Evolutionary conservation across 2,113 vertebrate genomes (phyloP), one percentile per base, ranked within the genome.

Genomic region (Centropus unirufus): DNA sequence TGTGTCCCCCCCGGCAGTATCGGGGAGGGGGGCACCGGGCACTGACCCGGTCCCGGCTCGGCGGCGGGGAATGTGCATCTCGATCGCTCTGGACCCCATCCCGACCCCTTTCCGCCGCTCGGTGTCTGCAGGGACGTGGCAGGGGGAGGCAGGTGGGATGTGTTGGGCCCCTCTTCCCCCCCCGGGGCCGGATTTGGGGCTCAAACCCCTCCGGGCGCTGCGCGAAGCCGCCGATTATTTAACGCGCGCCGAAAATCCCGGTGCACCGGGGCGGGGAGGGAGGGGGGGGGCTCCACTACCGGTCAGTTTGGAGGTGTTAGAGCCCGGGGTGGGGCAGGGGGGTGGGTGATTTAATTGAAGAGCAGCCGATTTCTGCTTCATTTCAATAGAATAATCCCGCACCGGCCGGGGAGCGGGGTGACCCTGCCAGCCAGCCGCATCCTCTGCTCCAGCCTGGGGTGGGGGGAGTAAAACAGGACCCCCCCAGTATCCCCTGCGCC

Each of bases 321-420:
- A 18, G 19, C 5, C 34, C 15, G 10, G 4, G 32, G n/a, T 3
- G 5, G 12, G 2, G n/a, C 4, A 4, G 11, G 2, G 17, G 6
- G 5, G 5, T 3, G 4, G 2, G 8, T 24, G n/a, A 3, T 36
- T 12, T 22, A 23, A 77, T 63, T 42, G 1, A 36, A 80, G 86
- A 80, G 86, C 0, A 4, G 5, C 36, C 47, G 4, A 63, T 76
- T 67, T 78, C 22, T 34, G 36, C 47, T 90, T 39, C 6, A 2
- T 90, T 76, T 58, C 17, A 52, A 36, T 12, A 19, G 34, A 21
- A 11, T 23, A 11, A 83, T 6, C 63, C 67, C 6, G 23, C 62
- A 9, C 23, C 6, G 54, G 47, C 27, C 22, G 21, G 6, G 34
- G 29, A 19, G 22, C 6, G 15, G 42, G 8, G 13, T 30, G 32